Evolutionary conservation across 2,797 vertebrate genomes (phyloP).

Genomic region (Esox masquinongy): DNA sequence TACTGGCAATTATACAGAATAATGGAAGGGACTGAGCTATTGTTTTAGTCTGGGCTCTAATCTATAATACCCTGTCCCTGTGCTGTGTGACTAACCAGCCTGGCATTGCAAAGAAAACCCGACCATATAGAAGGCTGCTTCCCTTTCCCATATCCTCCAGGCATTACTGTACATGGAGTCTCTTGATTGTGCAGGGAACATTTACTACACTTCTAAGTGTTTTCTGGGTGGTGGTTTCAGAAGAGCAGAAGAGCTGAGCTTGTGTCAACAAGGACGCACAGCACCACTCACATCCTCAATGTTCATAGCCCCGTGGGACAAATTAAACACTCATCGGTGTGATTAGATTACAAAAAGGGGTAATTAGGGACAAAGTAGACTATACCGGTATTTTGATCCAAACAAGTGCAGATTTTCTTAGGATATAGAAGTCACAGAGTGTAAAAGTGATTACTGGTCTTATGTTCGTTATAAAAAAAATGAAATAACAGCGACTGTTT

Average conservation of each 20-base stretch:
- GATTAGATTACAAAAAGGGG: conserved; percentile 49
- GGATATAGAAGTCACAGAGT: background rate
- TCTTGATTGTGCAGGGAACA: background rate
- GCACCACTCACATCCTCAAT: conserved; percentile 51
- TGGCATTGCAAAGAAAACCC: conserved; percentile 21
- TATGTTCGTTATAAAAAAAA: conserved; percentile 46
- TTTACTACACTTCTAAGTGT: background rate
- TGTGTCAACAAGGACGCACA: conserved; percentile 40
- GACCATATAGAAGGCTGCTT: background rate
- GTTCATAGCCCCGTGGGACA: conserved; percentile 53
- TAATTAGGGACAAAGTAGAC: conserved; percentile 43
- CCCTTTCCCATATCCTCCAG: conserved; percentile 3
- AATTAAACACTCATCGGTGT: conserved; percentile 56
- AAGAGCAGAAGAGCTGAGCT: background rate
- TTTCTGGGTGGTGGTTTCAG: background rate
- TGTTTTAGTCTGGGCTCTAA: conserved; percentile 58
- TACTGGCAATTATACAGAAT: conserved; percentile 55
- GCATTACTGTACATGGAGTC: background rate
- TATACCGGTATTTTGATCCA: conserved; percentile 25
- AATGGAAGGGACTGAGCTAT: conserved; percentile 49
- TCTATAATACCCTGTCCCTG: conserved; percentile 27
- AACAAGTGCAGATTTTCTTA: conserved; percentile 32
- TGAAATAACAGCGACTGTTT: conserved; percentile 57
- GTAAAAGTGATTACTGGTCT: conserved; percentile 49
- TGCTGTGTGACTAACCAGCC: conserved; percentile 13